Conservation (phyloP, 2,888 invertebrate species). For the Ditula angustiorana region DNA sequence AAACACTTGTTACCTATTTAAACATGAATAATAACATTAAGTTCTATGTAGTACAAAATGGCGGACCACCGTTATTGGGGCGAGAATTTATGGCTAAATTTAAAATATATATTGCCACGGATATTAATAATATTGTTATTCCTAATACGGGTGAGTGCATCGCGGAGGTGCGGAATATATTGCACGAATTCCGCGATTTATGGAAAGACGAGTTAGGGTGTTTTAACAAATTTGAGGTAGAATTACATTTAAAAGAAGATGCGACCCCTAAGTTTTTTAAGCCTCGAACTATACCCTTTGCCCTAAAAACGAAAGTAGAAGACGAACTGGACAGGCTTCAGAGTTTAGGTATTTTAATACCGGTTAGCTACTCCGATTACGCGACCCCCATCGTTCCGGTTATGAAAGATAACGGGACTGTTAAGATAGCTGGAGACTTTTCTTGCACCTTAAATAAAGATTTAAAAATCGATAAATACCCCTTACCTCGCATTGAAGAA, state of each 20-base stretch:
- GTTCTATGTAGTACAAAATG: conserved; percentile 24
- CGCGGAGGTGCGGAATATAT: not conserved
- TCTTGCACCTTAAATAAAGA: conserved; percentile 29
- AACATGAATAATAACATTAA: not conserved
- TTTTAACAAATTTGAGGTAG: conserved; percentile 39
- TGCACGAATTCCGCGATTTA: not conserved
- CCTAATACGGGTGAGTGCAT: not conserved
- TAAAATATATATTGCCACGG: not conserved
- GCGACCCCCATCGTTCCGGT: no score
- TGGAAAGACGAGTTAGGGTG: conserved; percentile 8
- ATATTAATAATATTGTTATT: not conserved
- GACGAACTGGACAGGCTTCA: conserved; percentile 36
- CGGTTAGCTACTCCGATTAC: not conserved
- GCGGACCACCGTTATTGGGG: conserved; percentile 32
- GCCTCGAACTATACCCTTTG: conserved; percentile 40
- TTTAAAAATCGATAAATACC: conserved; percentile 13
- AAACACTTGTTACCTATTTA: not conserved
- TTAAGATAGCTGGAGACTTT: conserved; percentile 25
- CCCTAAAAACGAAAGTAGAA: conserved; percentile 36
- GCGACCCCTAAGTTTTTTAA: conserved; percentile 41
- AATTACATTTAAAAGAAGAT: conserved; percentile 34
- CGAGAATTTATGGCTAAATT: conserved; percentile 36
- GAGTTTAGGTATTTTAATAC: conserved; percentile 22
- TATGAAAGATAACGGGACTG: conserved; percentile 6
- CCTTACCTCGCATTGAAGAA: conserved; percentile 9